These are phyloP conservation scores for Aplodontia rufa DNA, from an alignment of 2,113 vertebrate species.

Conservation along the genomic window DNA sequence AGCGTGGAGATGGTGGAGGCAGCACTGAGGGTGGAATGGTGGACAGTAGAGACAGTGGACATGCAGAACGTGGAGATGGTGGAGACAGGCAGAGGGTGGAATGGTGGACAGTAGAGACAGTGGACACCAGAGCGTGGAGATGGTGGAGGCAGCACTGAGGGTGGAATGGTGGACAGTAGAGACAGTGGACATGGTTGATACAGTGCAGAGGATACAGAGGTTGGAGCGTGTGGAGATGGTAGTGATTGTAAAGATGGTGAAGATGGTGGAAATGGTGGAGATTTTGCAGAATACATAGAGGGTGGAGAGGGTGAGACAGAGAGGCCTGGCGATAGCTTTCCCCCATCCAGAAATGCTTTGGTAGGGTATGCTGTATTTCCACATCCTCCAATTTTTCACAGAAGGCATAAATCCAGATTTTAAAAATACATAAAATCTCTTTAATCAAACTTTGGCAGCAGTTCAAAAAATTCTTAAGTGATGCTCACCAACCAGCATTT, in stretches of 20 bases:
- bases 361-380: neutral
- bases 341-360: neutral
- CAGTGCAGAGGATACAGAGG: too few relatives aligned
- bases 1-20: neutral
- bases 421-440: neutral
- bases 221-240: neutral
- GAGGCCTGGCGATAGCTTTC: neutral
- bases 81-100: neutral
- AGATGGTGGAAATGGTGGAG: neutral
- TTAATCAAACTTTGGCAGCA: neutral
- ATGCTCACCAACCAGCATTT: neutral
- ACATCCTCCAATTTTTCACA: neutral
- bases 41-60: too few relatives aligned
- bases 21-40: neutral
- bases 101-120: too few relatives aligned
- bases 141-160: neutral
- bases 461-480: neutral
- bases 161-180: neutral
- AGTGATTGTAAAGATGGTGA: neutral
- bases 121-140: neutral
- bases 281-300: fast-evolving
- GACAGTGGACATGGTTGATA: neutral
- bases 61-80: fast-evolving
- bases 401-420: neutral
- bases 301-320: too few relatives aligned